phyloP scores from a whole-genome alignment of 2,113 vertebrate genomes.

The Paracanthobrama guichenoti region DNA sequence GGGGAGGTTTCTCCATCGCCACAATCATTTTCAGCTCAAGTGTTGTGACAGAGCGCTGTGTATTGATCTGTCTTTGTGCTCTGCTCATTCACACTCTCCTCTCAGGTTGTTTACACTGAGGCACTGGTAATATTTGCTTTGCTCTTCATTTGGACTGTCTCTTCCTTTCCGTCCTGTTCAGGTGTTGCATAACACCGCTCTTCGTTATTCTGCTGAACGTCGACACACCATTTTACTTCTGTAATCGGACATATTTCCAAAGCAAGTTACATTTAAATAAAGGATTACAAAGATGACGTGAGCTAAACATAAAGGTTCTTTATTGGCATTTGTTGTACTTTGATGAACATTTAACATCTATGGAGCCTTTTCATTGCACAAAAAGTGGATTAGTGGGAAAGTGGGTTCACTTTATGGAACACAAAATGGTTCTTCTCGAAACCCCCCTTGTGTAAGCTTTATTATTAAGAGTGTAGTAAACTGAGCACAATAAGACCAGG shows the following conservation, averaged over 20 bases:
- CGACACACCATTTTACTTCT: neutral
- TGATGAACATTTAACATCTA: no score
- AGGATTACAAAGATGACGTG: neutral
- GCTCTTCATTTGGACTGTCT: slow-evolving; percentile 43
- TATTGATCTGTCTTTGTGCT: slow-evolving; percentile 57
- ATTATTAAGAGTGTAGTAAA: neutral
- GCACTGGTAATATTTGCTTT: slow-evolving; percentile 44
- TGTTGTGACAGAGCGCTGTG: slow-evolving; percentile 7
- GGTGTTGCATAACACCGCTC: slow-evolving; percentile 28
- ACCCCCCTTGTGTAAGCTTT: no score
- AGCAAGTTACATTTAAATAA: neutral
- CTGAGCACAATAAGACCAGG: neutral
- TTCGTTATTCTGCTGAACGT: neutral
- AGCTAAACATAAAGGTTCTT: no score
- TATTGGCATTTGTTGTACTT: no score
- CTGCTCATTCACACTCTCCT: slow-evolving; percentile 31
- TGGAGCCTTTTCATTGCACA: no score
- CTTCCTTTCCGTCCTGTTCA: slow-evolving; percentile 29
- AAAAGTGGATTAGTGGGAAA: no score
- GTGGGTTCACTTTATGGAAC: no score
- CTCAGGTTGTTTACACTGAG: slow-evolving; percentile 45
- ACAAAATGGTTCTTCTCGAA: no score
- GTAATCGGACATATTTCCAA: neutral
- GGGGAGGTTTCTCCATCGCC: slow-evolving; percentile 27
- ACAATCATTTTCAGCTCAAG: slow-evolving; percentile 29